phyloP scores from a whole-genome alignment of 92 coral and sea anemone genomes.

The Parazoanthus swiftii region DNA sequence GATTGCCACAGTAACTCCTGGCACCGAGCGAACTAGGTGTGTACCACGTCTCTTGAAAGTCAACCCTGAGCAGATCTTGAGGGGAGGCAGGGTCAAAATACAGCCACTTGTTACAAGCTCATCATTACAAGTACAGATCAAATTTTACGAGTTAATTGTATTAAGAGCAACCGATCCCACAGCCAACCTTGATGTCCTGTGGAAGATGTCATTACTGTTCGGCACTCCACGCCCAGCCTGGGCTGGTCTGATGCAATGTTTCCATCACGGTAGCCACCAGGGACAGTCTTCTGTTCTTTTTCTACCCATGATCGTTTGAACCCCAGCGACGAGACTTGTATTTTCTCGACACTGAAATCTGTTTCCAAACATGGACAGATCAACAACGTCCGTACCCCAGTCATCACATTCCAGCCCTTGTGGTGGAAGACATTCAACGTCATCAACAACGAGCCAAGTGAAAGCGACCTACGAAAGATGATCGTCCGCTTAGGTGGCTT shows the following conservation, averaged over 20 bases:
- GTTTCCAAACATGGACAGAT: conserved; percentile 43
- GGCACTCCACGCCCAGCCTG: conserved; percentile 51
- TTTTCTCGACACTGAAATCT: conserved; percentile 48
- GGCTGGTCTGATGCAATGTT: conserved; percentile 58
- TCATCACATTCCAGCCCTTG: conserved; percentile 57
- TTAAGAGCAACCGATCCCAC: conserved; percentile 31
- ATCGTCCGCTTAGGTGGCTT: background rate
- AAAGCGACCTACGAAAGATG: background rate
- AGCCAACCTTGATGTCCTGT: conserved; percentile 47
- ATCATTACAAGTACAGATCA: conserved; percentile 34
- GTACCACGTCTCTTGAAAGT: conserved; percentile 7
- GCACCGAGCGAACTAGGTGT: conserved; percentile 40
- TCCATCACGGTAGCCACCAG: conserved; percentile 37
- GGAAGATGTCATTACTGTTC: conserved; percentile 63
- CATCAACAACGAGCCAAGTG: conserved; percentile 4
- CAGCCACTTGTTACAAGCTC: conserved; percentile 25
- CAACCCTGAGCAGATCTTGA: conserved; percentile 13
- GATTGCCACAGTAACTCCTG: conserved; percentile 20
- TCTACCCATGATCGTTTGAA: conserved; percentile 61
- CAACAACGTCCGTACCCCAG: background rate
- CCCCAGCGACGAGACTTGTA: conserved; percentile 46
- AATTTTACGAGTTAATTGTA: conserved; percentile 36
- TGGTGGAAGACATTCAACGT: conserved; percentile 52
- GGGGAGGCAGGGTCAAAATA: conserved; percentile 50
- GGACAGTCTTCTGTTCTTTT: conserved; percentile 51